Base-by-base conservation (phyloP, 1,140 invertebrate species). In the Paralvinella palmiformis region DNA sequence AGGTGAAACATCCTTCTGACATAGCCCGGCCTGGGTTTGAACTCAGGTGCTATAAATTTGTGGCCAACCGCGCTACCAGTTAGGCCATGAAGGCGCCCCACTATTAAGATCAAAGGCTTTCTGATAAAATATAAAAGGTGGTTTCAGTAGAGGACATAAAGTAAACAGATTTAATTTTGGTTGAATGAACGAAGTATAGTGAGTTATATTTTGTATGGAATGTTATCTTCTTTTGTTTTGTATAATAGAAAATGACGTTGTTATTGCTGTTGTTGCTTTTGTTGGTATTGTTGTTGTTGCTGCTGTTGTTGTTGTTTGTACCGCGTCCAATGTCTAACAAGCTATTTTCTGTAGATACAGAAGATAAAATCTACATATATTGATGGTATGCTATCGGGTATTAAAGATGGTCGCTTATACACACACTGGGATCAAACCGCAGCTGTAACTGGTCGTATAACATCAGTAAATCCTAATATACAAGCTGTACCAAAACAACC, bases 281-380 rank as follows among this genome's bases (percentile, higher is more conserved):
- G 37, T 41, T 41, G 10, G 10, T 10, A 41, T 10, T 10, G n/a
- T 10, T 41, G 37, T n/a, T n/a, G n/a, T n/a, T n/a, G n/a, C n/a
- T n/a, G n/a, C n/a, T n/a, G n/a, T n/a, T n/a, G n/a, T 7, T n/a
- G 31, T 29, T 57, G 33, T 3, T n/a, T 3, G 7, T 57, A 22
- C 3, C 4, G n/a, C n/a, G n/a, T n/a, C n/a, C n/a, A n/a, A n/a
- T n/a, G n/a, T n/a, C n/a, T 5, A 31, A 20, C 13, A 36, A 35
- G 48, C 24, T 48, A 32, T 55, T 44, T 60, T 36, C 65, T 63
- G 22, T 35, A 79, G 77, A 37, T 79, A n/a, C 73, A 75, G 68
- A 86, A 86, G 68, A 73, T 85, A 13, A 84, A 83, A 71, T 82
- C 84, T 2, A 85, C 85, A 0, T 86, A 85, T 72, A 72, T 86